Evolutionary conservation across 2,113 vertebrate genomes (phyloP).

Genomic region (Chiloscyllium plagiosum): DNA sequence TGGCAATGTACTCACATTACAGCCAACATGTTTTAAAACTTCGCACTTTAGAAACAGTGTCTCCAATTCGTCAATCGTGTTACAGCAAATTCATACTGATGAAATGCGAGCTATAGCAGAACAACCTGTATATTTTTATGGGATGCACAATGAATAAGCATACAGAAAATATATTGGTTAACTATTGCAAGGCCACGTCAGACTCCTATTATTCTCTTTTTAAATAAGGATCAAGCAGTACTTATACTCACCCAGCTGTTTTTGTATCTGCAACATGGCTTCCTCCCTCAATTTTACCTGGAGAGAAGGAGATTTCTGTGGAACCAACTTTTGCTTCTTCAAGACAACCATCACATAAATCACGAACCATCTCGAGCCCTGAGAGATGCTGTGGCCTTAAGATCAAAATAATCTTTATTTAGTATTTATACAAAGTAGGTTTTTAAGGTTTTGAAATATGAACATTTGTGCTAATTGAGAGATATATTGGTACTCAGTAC

Average conservation of each 20-base stretch:
- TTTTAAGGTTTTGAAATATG: neutral
- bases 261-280: slow-evolving; percentile 78
- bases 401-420: neutral
- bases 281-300: slow-evolving; percentile 80
- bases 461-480: neutral
- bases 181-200: too few relatives aligned
- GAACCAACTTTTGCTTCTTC: slow-evolving; percentile 81
- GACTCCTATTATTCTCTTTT: neutral
- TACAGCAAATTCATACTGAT: too few relatives aligned
- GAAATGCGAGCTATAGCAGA: too few relatives aligned
- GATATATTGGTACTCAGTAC: neutral
- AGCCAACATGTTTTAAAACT: too few relatives aligned
- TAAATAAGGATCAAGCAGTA: neutral
- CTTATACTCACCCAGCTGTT: slow-evolving; percentile 70
- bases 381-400: slow-evolving; percentile 88
- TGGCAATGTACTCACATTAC: too few relatives aligned
- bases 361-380: slow-evolving; percentile 78
- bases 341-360: slow-evolving; percentile 78
- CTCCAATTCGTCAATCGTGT: too few relatives aligned
- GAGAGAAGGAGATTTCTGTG: slow-evolving; percentile 74
- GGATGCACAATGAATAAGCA: neutral
- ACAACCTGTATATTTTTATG: too few relatives aligned
- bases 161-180: neutral
- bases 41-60: too few relatives aligned
- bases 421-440: neutral